phyloP scores from a whole-genome alignment of 2,113 vertebrate genomes.

The Tragulus kanchil region DNA sequence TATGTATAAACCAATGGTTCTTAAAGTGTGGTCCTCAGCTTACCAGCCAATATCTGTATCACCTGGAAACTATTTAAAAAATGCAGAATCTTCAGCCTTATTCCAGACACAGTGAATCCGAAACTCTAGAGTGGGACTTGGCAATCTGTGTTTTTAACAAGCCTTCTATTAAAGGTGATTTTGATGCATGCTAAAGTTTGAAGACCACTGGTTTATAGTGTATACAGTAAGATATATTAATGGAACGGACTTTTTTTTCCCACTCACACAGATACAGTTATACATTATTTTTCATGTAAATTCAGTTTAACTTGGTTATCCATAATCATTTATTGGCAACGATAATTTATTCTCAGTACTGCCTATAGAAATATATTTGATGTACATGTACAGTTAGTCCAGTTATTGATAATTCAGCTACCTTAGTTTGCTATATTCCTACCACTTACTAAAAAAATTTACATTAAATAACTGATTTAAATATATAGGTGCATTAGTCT shows the following conservation, averaged over 20 bases:
- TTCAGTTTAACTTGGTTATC: constrained; percentile 50
- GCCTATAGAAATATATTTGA: constrained; percentile 65
- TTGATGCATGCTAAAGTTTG: constrained; percentile 16
- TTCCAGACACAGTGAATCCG: neutral
- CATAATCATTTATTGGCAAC: constrained; percentile 63
- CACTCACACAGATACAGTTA: constrained; percentile 33
- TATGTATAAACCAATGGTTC: constrained; percentile 53
- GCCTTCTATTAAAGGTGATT: neutral
- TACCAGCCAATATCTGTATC: constrained; percentile 46
- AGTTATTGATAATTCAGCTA: constrained; percentile 70
- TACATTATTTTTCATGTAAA: constrained; percentile 61
- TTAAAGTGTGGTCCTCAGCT: constrained; percentile 51
- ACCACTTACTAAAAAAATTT: constrained; percentile 53
- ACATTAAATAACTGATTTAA: constrained; percentile 76
- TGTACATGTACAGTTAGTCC: constrained; percentile 56
- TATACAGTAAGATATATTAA: neutral
- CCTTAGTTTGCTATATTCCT: constrained; percentile 71
- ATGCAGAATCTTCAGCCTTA: neutral
- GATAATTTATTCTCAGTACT: constrained; percentile 71
- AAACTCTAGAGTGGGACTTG: constrained; percentile 23
- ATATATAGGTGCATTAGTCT: constrained; percentile 68
- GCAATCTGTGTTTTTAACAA: constrained; percentile 24
- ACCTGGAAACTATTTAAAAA: constrained; percentile 50
- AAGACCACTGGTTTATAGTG: constrained; percentile 11
- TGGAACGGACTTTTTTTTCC: neutral